Evolutionary conservation across 2,888 invertebrate genomes (phyloP), one percentile per base, ranked within the genome.

Genomic region (Microctonus hyperodae): DNA sequence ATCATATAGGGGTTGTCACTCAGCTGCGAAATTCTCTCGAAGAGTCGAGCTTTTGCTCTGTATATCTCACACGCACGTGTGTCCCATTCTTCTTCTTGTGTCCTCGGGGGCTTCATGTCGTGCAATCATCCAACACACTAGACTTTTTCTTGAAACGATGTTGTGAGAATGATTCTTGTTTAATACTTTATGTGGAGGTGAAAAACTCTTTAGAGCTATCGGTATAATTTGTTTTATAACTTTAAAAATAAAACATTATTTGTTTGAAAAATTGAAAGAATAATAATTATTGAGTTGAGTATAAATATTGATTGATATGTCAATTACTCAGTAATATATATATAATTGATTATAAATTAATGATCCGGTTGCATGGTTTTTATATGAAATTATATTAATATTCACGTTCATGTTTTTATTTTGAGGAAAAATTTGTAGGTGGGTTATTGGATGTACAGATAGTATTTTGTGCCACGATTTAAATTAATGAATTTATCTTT

Each of bases 401-500:
- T 57, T 60, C 35, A 50, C 31, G 60, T 55, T 33, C 50, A 64
- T 28, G 51, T 50, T 61, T 60, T 33, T n/a, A n/a, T n/a, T n/a
- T n/a, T n/a, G n/a, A n/a, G n/a, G n/a, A n/a, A n/a, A 67, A 69
- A 57, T 53, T 63, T 56, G 51, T 64, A 28, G 61, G 65, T 33
- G 61, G 58, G 40, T 66, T n/a, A n/a, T n/a, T 53, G 55, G 61
- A 63, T 66, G 71, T 68, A 70, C 67, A 69, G 72, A 74, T 74
- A 73, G 71, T 73, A 72, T 76, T 76, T 75, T 73, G 72, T 73
- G 71, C 68, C 61, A 65, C 75, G 73, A 78, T 78, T 77, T 72
- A 74, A 77, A 78, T 77, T 76, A 76, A 78, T 78, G 78, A 78
- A 78, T 77, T 78, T 78, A 78, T 77, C 74, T 74, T n/a, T 67